Evolutionary conservation across 2,888 invertebrate genomes (phyloP).

Genomic region (Falcaria lacertinaria): DNA sequence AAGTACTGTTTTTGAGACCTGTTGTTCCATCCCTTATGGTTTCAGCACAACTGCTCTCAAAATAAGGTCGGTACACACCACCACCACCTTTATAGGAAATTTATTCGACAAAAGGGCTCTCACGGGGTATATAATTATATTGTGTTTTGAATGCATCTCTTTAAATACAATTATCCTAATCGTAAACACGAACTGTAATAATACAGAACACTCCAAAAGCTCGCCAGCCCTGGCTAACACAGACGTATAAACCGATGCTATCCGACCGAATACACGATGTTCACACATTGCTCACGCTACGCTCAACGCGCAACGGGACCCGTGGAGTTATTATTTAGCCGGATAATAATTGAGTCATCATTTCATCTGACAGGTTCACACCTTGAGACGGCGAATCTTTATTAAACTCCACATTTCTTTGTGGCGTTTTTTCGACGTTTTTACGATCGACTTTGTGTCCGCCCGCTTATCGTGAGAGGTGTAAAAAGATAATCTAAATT

Average conservation of each 20-base stretch:
- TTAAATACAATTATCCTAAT: not conserved
- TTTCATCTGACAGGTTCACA: constrained; percentile 76
- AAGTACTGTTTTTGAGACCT: too few species aligned
- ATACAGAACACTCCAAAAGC: constrained; percentile 15
- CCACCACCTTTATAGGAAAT: too few species aligned
- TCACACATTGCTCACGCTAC: constrained; percentile 53
- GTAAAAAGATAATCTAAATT: constrained; percentile 55
- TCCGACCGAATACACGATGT: constrained; percentile 45
- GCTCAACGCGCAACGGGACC: constrained; percentile 55
- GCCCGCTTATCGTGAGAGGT: constrained; percentile 51
- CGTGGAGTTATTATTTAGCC: constrained; percentile 64
- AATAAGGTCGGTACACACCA: too few species aligned
- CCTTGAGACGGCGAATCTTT: constrained; percentile 68
- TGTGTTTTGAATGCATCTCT: not conserved
- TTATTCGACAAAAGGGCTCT: too few species aligned
- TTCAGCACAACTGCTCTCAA: too few species aligned
- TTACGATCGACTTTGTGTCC: constrained; percentile 63
- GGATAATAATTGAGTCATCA: constrained; percentile 77
- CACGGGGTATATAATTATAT: not conserved
- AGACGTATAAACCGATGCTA: constrained; percentile 26
- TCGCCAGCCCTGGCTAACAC: constrained; percentile 32
- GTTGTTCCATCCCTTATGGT: too few species aligned
- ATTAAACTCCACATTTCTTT: constrained; percentile 47
- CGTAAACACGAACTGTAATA: not conserved
- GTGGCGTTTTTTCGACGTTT: constrained; percentile 49